Percentiles rank a stretch among this genome's conserved stretches.
Evolutionary conservation across 1,140 invertebrate genomes (phyloP).

Genomic region (Apis mellifera): DNA sequence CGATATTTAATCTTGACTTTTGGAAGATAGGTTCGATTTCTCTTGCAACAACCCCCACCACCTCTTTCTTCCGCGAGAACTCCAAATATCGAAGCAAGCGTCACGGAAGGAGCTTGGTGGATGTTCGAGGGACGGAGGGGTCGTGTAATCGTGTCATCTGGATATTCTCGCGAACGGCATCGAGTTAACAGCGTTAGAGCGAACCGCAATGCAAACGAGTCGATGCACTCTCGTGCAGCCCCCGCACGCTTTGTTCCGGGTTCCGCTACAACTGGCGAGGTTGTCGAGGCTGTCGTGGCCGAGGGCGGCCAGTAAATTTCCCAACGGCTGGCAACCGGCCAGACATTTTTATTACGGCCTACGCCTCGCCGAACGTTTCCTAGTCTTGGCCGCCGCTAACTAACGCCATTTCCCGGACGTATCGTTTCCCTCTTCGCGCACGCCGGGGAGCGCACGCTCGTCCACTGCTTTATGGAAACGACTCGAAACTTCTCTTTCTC

Average conservation of each 20-base stretch:
- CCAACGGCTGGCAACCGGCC: slow-evolving; percentile 69
- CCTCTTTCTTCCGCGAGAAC: too few relatives aligned
- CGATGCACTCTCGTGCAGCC: slow-evolving; percentile 20
- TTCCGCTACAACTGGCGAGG: slow-evolving; percentile 27
- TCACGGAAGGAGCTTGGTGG: too few relatives aligned
- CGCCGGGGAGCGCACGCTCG: slow-evolving; percentile 22
- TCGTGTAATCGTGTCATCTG: background rate
- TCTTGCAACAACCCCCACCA: too few relatives aligned
- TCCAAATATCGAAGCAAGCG: too few relatives aligned
- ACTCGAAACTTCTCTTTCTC: background rate
- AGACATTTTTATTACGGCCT: slow-evolving; percentile 67
- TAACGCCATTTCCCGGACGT: background rate
- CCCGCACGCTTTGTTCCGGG: slow-evolving; percentile 23
- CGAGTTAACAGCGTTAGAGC: slow-evolving; percentile 41
- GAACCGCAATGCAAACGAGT: slow-evolving; percentile 47
- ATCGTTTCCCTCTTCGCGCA: background rate
- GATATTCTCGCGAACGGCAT: slow-evolving; percentile 7
- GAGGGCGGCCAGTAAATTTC: slow-evolving; percentile 59
- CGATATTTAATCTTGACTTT: too few relatives aligned
- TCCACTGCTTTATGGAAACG: slow-evolving; percentile 23
- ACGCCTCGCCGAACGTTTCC: slow-evolving; percentile 47
- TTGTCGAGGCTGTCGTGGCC: slow-evolving; percentile 32
- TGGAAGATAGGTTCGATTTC: too few relatives aligned
- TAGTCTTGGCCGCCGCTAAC: slow-evolving; percentile 25
- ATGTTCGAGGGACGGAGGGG: too few relatives aligned